Evolutionary conservation across 2,888 invertebrate species (phyloP).

Genomic region (Watsonalla cultraria): DNA sequence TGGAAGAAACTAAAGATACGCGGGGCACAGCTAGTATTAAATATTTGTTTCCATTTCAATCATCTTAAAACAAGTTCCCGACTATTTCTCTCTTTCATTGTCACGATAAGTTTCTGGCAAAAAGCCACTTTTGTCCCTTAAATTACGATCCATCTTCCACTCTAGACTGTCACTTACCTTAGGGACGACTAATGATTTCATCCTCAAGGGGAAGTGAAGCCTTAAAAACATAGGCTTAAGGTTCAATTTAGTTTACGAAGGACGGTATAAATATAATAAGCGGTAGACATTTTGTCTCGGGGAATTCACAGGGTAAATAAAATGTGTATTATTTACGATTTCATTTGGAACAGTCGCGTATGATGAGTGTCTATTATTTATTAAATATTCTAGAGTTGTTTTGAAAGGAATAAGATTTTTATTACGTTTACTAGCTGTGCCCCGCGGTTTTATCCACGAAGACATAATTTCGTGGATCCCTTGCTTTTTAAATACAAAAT

Average conservation of each 20-base stretch:
- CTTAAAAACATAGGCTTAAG: background rate
- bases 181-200: conserved; percentile 7
- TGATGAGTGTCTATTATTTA: too few relatives aligned
- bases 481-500: too few relatives aligned
- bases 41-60: background rate
- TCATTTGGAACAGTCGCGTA: background rate
- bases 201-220: background rate
- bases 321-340: background rate
- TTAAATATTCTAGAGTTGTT: too few relatives aligned
- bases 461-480: too few relatives aligned
- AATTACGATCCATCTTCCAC: conserved; percentile 5
- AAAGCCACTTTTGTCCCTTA: background rate
- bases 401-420: too few relatives aligned
- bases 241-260: background rate
- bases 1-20: too few relatives aligned
- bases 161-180: conserved; percentile 6
- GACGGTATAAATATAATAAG: background rate
- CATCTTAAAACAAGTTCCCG: conserved; percentile 2
- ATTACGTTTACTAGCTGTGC: too few relatives aligned
- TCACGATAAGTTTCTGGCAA: background rate
- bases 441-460: too few relatives aligned
- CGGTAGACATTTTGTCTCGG: background rate
- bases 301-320: background rate
- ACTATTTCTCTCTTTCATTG: background rate
- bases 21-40: too few relatives aligned